A percentile compares a stretch with the other conserved stretches of the same genome.
These are phyloP conservation scores for Hassar affinis DNA, from an alignment of 2,113 vertebrate species.

Conservation along the genomic window DNA sequence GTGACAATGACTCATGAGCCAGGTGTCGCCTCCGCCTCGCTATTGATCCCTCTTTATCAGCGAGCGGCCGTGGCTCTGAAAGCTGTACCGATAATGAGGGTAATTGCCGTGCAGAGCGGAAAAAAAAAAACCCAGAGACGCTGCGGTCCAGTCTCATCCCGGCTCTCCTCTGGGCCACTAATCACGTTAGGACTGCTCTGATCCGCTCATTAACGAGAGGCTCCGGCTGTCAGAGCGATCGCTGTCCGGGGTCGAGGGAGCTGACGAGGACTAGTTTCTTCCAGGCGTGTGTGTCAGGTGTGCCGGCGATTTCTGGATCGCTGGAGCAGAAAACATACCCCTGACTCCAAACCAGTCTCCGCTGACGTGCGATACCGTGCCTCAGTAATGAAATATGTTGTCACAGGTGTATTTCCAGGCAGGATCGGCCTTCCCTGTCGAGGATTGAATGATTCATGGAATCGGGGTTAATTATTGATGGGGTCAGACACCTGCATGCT, in stretches of 20 bases:
- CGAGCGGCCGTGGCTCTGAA: conserved; percentile 48
- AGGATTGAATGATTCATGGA: conserved; percentile 54
- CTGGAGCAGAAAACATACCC: conserved; percentile 40
- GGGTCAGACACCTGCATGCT: conserved; percentile 35
- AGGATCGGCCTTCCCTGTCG: conserved; percentile 39
- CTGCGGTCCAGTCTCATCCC: not conserved
- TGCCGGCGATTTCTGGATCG: conserved; percentile 32
- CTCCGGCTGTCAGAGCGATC: conserved; percentile 29
- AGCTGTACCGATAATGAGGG: conserved; percentile 53
- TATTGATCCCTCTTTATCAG: conserved; percentile 57
- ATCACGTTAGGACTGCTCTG: conserved; percentile 28
- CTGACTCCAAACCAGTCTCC: conserved; percentile 28
- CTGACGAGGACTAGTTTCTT: conserved; percentile 25
- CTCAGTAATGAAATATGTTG: conserved; percentile 53
- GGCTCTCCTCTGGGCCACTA: not conserved
- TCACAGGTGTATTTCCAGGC: conserved; percentile 48
- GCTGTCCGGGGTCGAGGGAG: conserved; percentile 20
- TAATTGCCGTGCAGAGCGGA: conserved; percentile 38
- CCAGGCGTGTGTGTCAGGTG: conserved; percentile 37
- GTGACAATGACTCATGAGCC: conserved; percentile 46
- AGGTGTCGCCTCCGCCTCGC: conserved; percentile 47
- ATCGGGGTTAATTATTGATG: conserved; percentile 52
- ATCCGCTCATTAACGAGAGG: conserved; percentile 33
- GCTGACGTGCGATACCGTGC: conserved; percentile 36
- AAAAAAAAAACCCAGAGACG: conserved; percentile 11